These are phyloP conservation scores for Sterrhoptilus dennistouni DNA, from an alignment of 2,113 vertebrate genomes.

Conservation along the genomic window DNA sequence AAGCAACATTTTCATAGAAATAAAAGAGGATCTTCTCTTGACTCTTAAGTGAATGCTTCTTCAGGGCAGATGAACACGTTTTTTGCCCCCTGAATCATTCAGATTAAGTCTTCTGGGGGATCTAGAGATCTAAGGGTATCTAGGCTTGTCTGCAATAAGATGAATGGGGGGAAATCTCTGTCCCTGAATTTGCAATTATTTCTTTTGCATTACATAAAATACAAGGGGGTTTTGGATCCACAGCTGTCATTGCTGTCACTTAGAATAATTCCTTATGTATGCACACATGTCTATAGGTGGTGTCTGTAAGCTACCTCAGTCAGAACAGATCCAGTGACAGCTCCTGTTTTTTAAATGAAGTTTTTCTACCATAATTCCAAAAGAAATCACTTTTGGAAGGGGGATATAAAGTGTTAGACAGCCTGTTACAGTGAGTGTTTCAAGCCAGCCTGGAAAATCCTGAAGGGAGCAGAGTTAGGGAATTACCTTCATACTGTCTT, in stretches of 20 bases:
- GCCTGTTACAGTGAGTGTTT: not conserved
- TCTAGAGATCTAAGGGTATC: not conserved
- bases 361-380: not conserved
- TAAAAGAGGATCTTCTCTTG: not conserved
- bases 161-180: not conserved
- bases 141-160: not conserved
- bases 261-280: not conserved
- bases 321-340: not conserved
- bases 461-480: not conserved
- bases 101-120: not conserved
- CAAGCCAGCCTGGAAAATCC: not conserved
- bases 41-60: not conserved
- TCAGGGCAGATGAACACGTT: not conserved
- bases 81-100: not conserved
- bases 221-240: not conserved
- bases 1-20: not conserved
- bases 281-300: rapidly evolving
- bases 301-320: not conserved
- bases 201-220: not conserved
- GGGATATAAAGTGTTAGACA: not conserved
- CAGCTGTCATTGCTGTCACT: not conserved
- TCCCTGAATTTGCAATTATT: not conserved
- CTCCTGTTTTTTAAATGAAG: not conserved
- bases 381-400: not conserved
- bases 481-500: not conserved